Base-by-base conservation (phyloP, 2,888 invertebrate species). In the Xanthia icteritia region DNA sequence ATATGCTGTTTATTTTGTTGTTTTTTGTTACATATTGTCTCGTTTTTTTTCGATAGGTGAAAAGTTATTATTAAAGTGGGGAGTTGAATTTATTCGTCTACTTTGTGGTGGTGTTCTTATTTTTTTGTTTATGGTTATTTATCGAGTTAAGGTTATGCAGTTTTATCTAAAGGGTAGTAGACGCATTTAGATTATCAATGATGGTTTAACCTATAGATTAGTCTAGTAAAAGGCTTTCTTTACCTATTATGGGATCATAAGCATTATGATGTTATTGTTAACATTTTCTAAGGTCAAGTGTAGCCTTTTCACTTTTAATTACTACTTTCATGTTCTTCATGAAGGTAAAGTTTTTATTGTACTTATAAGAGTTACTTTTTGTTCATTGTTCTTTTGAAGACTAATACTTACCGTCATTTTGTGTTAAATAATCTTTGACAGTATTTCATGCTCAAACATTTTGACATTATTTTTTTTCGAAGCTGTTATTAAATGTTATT, bases 181-280 rank as follows among this genome's bases (percentile, higher is more conserved):
- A 48, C 23, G 15, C 61, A 54, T 45, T 61, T 71, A 31, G 66
- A 54, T 56, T 83, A 58, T 70, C 61, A 74, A 75, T 73, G n/a
- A 9, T 56, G n/a, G n/a, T n/a, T 45, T 65, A 65, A 56, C n/a
- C 11, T 54, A 36, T 39, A 71, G 36, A 67, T 58, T 60, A 27
- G n/a, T 36, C 20, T 70, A 68, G 31, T 72, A 61, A 64, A 77
- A 65, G 69, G 45, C 61, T 79, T 83, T 79, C 79, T 83, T 69
- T 42, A 64, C 13, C 20, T 56, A 9, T 48, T 48, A 39, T 15
- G 3, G 48, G 11, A 58, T 66, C 27, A 6, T 54, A 67, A 23
- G 13, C 31, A 17, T 36, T 65, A 65, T 20, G 15, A 20, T 39
- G 36, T 56, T 36, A 13, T 56, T 42, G 17, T 66, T 69, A 73